These are phyloP conservation scores for Psammodynastes pulverulentus DNA, from an alignment of 2,113 vertebrate species.

Conservation along the genomic window DNA sequence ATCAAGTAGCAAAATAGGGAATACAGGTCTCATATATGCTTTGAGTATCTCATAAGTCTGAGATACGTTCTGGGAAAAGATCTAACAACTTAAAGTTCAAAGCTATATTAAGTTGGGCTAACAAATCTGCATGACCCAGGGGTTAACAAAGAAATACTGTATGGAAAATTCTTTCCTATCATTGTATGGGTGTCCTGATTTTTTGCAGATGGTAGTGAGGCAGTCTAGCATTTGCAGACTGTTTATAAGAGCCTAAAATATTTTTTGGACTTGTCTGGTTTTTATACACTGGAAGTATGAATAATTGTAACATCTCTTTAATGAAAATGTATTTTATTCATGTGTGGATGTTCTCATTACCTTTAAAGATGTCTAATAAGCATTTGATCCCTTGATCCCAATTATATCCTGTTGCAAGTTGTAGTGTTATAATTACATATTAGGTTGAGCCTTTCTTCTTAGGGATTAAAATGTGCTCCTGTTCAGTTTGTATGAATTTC, in stretches of 20 bases:
- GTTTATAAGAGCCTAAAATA: neutral
- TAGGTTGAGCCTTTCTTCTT: constrained; percentile 18
- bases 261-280: neutral
- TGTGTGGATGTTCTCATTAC: constrained; percentile 15
- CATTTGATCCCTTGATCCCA: constrained; percentile 20
- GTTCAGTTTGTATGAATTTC: neutral
- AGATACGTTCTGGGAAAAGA: neutral
- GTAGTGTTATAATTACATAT: constrained; percentile 19
- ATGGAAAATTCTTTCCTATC: neutral
- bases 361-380: constrained; percentile 24
- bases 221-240: neutral
- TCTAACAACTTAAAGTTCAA: neutral
- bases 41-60: neutral
- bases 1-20: neutral
- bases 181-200: neutral
- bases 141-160: neutral
- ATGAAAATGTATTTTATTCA: constrained; percentile 7
- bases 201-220: neutral
- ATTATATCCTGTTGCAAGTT: constrained; percentile 25
- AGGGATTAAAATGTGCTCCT: neutral
- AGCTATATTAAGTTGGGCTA: neutral
- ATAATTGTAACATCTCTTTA: neutral
- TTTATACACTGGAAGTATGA: neutral
- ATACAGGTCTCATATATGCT: neutral
- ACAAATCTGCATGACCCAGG: neutral